phyloP scores from a whole-genome alignment of 2,113 vertebrate genomes.

The Azemiops feae region DNA sequence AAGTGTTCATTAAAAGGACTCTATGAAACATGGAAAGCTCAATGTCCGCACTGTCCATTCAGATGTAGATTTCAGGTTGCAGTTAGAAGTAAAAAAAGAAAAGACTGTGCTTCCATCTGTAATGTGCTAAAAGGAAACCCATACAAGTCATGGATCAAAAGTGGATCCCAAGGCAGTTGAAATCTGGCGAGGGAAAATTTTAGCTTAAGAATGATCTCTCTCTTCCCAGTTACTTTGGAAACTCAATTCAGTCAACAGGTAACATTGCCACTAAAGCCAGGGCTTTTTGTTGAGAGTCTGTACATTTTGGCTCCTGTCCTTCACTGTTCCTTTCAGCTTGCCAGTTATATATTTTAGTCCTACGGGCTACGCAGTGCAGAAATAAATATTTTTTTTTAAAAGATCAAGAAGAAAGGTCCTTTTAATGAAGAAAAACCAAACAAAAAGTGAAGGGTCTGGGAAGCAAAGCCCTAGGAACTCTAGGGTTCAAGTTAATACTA shows the following conservation, averaged over 20 bases:
- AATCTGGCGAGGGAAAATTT: not conserved
- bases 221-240: not conserved
- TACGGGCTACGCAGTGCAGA: not conserved
- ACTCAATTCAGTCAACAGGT: not conserved
- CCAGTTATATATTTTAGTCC: not conserved
- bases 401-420: not conserved
- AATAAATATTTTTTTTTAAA: not conserved
- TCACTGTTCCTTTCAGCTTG: not conserved
- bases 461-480: not conserved
- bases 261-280: not conserved
- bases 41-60: not conserved
- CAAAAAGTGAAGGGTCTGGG: conserved; percentile 6
- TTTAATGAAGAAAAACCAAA: conserved; percentile 19
- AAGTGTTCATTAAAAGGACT: not conserved
- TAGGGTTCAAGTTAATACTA: not conserved
- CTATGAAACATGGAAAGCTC: not conserved
- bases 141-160: not conserved
- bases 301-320: conserved; percentile 2
- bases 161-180: not conserved
- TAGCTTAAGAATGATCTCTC: not conserved
- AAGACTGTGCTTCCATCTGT: not conserved
- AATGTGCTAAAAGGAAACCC: not conserved
- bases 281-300: not conserved
- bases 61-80: not conserved
- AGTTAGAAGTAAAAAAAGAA: not conserved